Base-by-base conservation (phyloP, 2,888 invertebrate species). In the Macaria notata region DNA sequence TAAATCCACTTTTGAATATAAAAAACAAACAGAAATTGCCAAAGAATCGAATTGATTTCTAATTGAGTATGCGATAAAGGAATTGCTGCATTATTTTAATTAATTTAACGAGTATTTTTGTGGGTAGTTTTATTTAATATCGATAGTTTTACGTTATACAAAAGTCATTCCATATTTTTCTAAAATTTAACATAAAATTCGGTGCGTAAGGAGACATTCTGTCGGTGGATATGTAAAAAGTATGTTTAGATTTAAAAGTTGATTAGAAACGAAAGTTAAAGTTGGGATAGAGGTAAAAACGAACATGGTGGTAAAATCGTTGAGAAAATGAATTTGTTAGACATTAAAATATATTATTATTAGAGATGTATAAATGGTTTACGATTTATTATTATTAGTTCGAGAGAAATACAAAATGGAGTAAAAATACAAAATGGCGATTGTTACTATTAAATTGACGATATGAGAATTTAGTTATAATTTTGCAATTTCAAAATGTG, bases 401-500 rank as follows among this genome's bases (percentile, higher is more conserved):
- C 69, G 79, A 85, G 83, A 88, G 81, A 79, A 88, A 83, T 83
- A 86, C 83, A 83, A 85, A 86, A 83, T 66, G 71, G 66, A 69
- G 73, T 71, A 50, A 59, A 58, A 83, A 81, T 80, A 86, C 81
- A 85, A 86, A 82, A 87, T 83, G 87, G 85, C 89, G 87, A 86
- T 89, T 89, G 89, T 90, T 91, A 91, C 86, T 90, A 90, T 88
- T 88, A 86, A 88, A 90, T 88, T 88, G 85, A 88, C 88, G 86
- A 88, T 88, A 90, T 89, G 89, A 89, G 88, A 90, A 88, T 87
- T 89, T 90, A 91, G 88, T 89, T 90, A 86, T 90, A 90, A 88
- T 90, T 91, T 91, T 90, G 90, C 89, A 90, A 89, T 88, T 91
- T 90, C 90, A 90, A 90, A 90, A 90, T 91, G 91, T 91, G 90